A percentile compares a stretch with the other conserved stretches of the same genome.
Conservation (phyloP, 2,888 invertebrate genomes). For the Fragum whitleyi region DNA sequence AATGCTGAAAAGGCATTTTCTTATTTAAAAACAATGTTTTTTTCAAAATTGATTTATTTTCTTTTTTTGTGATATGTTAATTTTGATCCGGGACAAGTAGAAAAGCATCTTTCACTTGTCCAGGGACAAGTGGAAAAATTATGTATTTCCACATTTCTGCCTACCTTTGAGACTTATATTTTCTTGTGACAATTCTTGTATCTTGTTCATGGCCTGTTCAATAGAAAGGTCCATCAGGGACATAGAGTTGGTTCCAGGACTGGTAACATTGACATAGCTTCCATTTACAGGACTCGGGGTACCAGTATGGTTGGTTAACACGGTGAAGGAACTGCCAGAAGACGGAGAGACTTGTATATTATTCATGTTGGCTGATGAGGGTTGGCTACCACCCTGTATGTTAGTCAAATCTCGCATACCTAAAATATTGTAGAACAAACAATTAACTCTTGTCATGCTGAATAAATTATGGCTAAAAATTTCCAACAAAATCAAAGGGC, state of each 20-base stretch:
- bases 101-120: too few species aligned
- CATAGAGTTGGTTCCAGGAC: conserved; percentile 30
- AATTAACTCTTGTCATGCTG: too few species aligned
- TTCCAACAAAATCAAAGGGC: too few species aligned
- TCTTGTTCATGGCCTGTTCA: conserved; percentile 74
- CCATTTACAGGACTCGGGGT: conserved; percentile 18
- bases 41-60: too few species aligned
- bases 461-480: too few species aligned
- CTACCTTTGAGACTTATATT: conserved; percentile 77
- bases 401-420: conserved; percentile 1
- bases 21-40: too few species aligned
- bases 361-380: not conserved
- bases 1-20: too few species aligned
- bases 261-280: conserved; percentile 12
- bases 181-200: conserved; percentile 76
- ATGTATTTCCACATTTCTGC: too few species aligned
- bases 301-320: conserved; percentile 52
- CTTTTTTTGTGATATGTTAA: too few species aligned
- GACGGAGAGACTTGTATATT: conserved; percentile 4
- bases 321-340: conserved; percentile 52
- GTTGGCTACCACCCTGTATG: not conserved
- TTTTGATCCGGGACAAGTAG: too few species aligned
- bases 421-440: conserved; percentile 8
- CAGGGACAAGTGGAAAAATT: too few species aligned
- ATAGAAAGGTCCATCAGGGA: conserved; percentile 76